Evolutionary conservation across 2,113 vertebrate species (phyloP).

Genomic region (Pseudopipra pipra): DNA sequence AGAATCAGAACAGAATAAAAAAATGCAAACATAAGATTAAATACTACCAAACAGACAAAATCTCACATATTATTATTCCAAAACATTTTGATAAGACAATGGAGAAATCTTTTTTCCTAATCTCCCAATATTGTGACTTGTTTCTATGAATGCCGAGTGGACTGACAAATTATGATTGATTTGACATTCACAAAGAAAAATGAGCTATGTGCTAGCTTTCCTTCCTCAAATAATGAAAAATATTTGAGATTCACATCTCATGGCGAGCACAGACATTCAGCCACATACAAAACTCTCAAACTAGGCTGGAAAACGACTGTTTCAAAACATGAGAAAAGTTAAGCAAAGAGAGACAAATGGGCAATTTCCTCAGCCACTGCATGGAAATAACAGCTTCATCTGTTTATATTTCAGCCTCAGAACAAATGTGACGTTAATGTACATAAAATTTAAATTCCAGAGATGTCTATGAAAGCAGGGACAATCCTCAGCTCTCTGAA

Average conservation of each 20-base stretch:
- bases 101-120: neutral
- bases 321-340: neutral
- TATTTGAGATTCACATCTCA: neutral
- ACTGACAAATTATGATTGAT: neutral
- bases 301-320: neutral
- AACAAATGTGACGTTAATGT: neutral
- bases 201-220: neutral
- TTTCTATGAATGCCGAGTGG: neutral
- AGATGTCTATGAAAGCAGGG: neutral
- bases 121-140: neutral
- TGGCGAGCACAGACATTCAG: neutral
- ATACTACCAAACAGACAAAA: neutral
- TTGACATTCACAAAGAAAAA: neutral
- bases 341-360: neutral
- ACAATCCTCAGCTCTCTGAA: neutral
- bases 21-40: neutral
- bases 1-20: neutral
- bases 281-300: neutral
- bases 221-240: conserved; percentile 1
- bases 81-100: neutral
- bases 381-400: neutral
- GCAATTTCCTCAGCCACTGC: neutral
- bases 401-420: neutral
- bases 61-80: neutral
- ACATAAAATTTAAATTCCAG: neutral